Percentiles rank a stretch among this genome's conserved stretches.
Conservation (phyloP, 2,797 vertebrate species). For the Simalia tracyae region DNA sequence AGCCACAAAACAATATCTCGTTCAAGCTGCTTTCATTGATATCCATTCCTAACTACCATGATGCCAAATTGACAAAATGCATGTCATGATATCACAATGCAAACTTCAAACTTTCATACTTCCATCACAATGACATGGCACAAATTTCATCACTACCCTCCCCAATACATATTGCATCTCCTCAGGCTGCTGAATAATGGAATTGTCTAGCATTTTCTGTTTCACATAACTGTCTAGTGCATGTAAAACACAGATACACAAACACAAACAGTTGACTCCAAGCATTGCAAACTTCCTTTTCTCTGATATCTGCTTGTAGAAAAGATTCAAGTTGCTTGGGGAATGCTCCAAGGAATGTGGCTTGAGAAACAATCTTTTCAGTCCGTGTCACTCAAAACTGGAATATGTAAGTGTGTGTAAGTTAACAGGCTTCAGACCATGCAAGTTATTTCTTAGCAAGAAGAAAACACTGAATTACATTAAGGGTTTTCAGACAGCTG, state of each 20-base stretch:
- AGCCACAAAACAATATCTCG: neutral
- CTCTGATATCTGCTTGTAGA: no score
- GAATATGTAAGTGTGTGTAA: neutral
- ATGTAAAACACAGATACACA: neutral
- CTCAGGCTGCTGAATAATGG: neutral
- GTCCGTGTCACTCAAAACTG: neutral
- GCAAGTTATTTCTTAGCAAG: neutral
- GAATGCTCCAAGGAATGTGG: no score
- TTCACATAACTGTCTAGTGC: neutral
- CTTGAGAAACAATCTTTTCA: neutral
- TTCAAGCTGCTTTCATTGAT: neutral
- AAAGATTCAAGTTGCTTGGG: no score
- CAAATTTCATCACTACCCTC: neutral
- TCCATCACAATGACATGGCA: neutral
- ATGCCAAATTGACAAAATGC: neutral
- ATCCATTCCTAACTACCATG: neutral
- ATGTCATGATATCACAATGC: neutral
- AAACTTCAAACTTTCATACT: neutral
- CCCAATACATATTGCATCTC: neutral
- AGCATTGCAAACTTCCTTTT: no score
- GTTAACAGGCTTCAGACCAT: neutral
- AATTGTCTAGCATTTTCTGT: neutral
- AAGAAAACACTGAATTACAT: neutral
- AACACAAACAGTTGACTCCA: neutral
- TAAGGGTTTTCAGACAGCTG: neutral